Evolutionary conservation across 2,888 invertebrate genomes (phyloP).

Genomic region (Lymantria monacha): DNA sequence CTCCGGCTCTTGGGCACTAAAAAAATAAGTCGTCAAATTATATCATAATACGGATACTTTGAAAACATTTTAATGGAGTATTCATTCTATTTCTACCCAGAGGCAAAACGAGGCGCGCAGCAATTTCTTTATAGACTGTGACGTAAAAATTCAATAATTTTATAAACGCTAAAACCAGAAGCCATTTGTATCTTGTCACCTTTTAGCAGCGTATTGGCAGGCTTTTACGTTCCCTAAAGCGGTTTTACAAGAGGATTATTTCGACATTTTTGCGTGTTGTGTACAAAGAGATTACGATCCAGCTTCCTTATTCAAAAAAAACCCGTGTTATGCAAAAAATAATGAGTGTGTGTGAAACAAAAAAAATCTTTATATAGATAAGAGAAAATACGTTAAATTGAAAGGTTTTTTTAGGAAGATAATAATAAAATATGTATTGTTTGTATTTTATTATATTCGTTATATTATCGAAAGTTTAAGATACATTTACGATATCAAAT

Average conservation of each 20-base stretch:
- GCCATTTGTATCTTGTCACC: conserved; percentile 20
- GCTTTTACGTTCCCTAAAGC: conserved; percentile 32
- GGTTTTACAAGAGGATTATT: conserved; percentile 17
- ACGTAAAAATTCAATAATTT: conserved; percentile 13
- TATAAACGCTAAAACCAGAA: conserved; percentile 11
- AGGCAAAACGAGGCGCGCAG: not conserved
- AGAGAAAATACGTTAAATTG: too few species aligned
- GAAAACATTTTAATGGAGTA: not conserved
- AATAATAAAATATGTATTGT: too few species aligned
- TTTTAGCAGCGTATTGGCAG: conserved; percentile 26
- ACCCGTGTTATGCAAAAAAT: not conserved
- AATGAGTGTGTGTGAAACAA: conserved; percentile 1
- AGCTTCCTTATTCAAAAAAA: not conserved
- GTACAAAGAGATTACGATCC: conserved; percentile 8
- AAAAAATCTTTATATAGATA: not conserved
- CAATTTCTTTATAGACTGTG: conserved; percentile 2
- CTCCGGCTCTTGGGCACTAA: too few species aligned
- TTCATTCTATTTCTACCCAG: not conserved
- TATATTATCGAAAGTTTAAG: too few species aligned
- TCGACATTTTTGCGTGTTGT: conserved; percentile 3
- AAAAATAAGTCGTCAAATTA: too few species aligned
- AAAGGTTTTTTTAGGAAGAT: too few species aligned
- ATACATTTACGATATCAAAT: too few species aligned
- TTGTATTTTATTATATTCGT: too few species aligned
- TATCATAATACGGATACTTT: not conserved